Evolutionary conservation across 2,888 invertebrate genomes (phyloP), one percentile per base, ranked within the genome.

Genomic region (Chydorus sphaericus): DNA sequence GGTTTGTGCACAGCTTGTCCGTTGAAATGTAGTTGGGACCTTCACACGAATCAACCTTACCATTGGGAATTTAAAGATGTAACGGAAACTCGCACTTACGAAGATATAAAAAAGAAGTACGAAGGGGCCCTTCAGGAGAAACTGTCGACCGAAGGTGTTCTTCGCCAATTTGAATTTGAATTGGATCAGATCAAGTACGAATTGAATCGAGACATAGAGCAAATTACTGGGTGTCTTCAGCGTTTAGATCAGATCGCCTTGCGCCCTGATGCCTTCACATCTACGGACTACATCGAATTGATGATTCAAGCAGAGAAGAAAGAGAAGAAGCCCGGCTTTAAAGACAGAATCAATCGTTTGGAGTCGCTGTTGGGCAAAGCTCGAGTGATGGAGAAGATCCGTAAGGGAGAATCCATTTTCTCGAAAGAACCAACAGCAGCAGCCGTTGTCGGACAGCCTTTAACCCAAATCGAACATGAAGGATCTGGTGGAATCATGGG

Each of bases 271-370:
- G 62, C 62, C 11, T 28, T 64, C 8, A 58, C 60, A 7, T 60
- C 60, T 11, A 44, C 59, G 6, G 62, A 64, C 14, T 64, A 64
- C 39, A 62, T 65, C 23, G 61, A 65, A 7, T 33, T 62, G 10
- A 48, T 65, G 57, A 63, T 65, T n/a, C 59, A 61, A 28, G 53
- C 55, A 18, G 64, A 63, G 50, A 59, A 61, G 39, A 36, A 33
- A 23, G 59, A 62, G 37, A 57, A 59, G 48, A 36, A 33, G n/a
- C 31, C 52, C 11, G 52, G 52, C 16, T 51, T 4, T 4, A n/a
- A 48, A 16, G 48, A 48, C n/a, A 14, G 48, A 4, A 48, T 48
- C 20, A 11, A 11, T n/a, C 14, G 3, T 5, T 20, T 48, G 18
- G 14, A 23, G 6, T 18, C 18, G 20, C 53, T 53, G 10, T 11